Percentiles rank a stretch among this genome's conserved stretches.
Conservation (phyloP, 2,888 invertebrate genomes). For the Boloria selene region DNA sequence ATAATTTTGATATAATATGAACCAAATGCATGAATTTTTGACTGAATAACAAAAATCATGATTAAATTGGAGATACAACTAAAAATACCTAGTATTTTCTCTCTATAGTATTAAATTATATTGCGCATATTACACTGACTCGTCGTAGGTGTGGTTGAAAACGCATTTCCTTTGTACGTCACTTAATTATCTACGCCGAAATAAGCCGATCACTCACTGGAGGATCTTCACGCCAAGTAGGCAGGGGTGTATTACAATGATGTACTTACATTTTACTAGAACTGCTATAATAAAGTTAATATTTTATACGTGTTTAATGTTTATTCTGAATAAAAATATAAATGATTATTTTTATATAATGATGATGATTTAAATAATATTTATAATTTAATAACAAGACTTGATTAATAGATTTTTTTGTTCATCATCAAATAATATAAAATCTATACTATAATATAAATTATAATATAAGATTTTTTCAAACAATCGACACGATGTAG, state of each 20-base stretch:
- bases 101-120: constrained; percentile 3
- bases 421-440: too few relatives aligned
- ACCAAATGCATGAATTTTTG: too few relatives aligned
- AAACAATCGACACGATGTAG: too few relatives aligned
- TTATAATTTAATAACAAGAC: too few relatives aligned
- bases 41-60: too few relatives aligned
- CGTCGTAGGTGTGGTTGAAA: constrained; percentile 39
- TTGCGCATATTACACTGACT: constrained; percentile 9
- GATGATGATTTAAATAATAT: too few relatives aligned
- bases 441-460: too few relatives aligned
- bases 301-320: background rate
- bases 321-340: background rate
- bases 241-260: constrained; percentile 52
- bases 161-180: constrained; percentile 57
- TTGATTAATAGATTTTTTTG: too few relatives aligned
- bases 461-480: too few relatives aligned
- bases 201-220: constrained; percentile 78
- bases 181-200: constrained; percentile 73
- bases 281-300: constrained; percentile 21
- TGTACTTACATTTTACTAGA: constrained; percentile 46
- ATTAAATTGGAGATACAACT: background rate
- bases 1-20: too few relatives aligned
- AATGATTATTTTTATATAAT: background rate
- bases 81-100: background rate
- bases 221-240: constrained; percentile 71